These are phyloP conservation scores for Characodon lateralis DNA, from an alignment of 2,797 vertebrate genomes.

Conservation along the genomic window DNA sequence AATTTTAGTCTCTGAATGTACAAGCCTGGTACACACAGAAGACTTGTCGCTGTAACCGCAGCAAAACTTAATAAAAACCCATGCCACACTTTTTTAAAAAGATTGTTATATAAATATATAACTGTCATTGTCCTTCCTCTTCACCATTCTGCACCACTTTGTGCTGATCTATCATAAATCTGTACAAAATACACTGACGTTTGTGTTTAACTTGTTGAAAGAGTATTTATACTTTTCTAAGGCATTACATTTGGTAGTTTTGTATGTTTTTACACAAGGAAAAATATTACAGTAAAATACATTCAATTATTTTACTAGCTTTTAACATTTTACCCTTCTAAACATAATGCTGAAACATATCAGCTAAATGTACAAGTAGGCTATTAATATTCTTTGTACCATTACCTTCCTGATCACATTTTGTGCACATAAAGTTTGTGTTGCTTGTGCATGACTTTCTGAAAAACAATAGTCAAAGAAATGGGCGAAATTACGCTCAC, in stretches of 20 bases:
- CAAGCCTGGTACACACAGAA: not conserved
- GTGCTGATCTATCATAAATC: too few relatives aligned
- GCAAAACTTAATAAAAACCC: not conserved
- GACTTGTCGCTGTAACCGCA: not conserved
- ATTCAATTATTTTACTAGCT: not conserved
- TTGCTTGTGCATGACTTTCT: constrained; percentile 29
- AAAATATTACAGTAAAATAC: not conserved
- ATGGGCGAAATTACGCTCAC: constrained; percentile 29
- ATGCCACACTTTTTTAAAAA: too few relatives aligned
- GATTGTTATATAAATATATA: too few relatives aligned
- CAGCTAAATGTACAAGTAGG: constrained; percentile 4
- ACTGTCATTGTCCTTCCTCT: too few relatives aligned
- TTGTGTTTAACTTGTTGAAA: not conserved
- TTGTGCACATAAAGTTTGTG: constrained; percentile 6
- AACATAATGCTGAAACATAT: not conserved
- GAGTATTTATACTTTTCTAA: too few relatives aligned
- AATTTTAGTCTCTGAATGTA: not conserved
- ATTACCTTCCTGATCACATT: constrained; percentile 11
- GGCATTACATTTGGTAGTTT: not conserved
- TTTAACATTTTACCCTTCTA: not conserved
- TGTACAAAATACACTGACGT: too few relatives aligned
- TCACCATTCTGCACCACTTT: too few relatives aligned
- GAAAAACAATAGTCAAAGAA: constrained; percentile 11
- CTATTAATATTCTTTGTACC: constrained; percentile 13
- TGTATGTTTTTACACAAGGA: not conserved